A percentile compares a stretch with the other conserved stretches of the same genome.
phyloP scores from a whole-genome alignment of 2,888 invertebrate species.

The Phyllotreta striolata region DNA sequence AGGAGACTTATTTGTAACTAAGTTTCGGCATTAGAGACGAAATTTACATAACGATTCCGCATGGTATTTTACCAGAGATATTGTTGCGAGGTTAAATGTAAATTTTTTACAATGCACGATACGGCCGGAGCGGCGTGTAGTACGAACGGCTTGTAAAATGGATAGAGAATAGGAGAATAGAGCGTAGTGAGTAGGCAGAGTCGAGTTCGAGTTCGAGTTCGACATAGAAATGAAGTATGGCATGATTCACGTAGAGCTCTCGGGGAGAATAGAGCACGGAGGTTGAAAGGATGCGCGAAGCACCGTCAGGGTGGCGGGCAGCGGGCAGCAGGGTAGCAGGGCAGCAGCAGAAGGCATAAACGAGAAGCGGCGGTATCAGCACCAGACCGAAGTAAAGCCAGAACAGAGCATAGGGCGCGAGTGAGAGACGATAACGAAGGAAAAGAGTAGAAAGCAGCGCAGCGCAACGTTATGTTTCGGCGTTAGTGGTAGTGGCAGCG shows the following conservation, averaged over 20 bases:
- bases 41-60: no score
- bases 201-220: not conserved
- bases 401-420: conserved; percentile 9
- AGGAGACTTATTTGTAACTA: no score
- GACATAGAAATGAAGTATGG: conserved; percentile 10
- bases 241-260: not conserved
- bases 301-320: conserved; percentile 5
- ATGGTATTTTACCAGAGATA: no score
- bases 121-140: no score
- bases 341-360: conserved; percentile 15
- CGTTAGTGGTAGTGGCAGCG: conserved; percentile 27
- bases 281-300: conserved; percentile 14
- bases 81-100: no score
- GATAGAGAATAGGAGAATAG: no score
- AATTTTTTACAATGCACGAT: no score
- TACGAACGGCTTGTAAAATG: no score
- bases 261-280: conserved; percentile 4
- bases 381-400: conserved; percentile 10
- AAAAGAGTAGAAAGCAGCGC: conserved; percentile 24
- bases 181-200: conserved; percentile 25
- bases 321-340: conserved; percentile 9
- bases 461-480: not conserved
- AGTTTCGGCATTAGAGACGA: no score
- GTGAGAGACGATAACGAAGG: conserved; percentile 12
- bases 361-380: conserved; percentile 13